These are phyloP conservation scores for Nibea albiflora DNA, from an alignment of 2,113 vertebrate species.

Conservation along the genomic window DNA sequence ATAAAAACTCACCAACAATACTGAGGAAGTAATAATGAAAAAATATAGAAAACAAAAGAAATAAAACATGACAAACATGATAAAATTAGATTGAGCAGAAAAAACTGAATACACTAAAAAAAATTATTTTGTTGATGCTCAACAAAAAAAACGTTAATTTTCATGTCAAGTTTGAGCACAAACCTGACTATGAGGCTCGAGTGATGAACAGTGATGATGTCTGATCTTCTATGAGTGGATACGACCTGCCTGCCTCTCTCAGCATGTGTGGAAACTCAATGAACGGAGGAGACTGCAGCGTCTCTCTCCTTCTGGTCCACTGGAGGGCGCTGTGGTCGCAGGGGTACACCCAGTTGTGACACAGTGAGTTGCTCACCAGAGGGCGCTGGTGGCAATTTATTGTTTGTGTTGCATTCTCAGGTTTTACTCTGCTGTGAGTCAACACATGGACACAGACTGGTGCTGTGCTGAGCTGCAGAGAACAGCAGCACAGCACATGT, in stretches of 20 bases:
- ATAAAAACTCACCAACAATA: no score
- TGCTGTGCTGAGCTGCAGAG: conserved; percentile 87
- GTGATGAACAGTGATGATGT: neutral
- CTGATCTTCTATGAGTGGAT: conserved; percentile 58
- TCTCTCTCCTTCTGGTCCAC: conserved; percentile 86
- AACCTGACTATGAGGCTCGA: neutral
- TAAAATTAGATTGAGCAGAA: neutral
- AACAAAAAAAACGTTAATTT: neutral
- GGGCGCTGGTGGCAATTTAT: conserved; percentile 51
- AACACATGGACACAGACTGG: conserved; percentile 85
- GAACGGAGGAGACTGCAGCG: conserved; percentile 29
- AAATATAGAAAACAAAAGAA: no score
- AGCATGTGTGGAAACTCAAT: conserved; percentile 74
- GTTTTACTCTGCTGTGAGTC: conserved; percentile 86
- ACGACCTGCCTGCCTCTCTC: conserved; percentile 62
- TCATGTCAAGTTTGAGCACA: neutral
- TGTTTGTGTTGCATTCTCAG: conserved; percentile 78
- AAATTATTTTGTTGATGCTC: neutral
- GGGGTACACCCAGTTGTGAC: conserved; percentile 84
- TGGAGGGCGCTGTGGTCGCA: conserved; percentile 87
- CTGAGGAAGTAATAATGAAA: no score
- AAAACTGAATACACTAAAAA: neutral
- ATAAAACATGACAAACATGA: no score
- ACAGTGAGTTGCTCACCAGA: conserved; percentile 60
- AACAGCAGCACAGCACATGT: neutral